Conservation (phyloP, 2,797 vertebrate species). For the Onychomys torridus region DNA sequence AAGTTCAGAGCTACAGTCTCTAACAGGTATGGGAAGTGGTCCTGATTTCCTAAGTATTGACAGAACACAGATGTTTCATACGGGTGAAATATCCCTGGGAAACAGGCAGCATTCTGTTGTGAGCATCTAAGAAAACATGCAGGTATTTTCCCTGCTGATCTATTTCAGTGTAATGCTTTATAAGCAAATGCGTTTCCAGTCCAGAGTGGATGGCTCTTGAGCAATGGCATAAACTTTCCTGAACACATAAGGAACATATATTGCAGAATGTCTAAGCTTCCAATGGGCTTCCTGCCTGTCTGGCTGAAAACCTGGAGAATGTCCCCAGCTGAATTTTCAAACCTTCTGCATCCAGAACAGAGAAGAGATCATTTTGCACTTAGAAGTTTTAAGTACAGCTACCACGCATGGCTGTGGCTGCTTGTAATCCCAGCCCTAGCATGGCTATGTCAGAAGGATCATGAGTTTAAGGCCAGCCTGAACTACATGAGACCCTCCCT, state of each 20-base stretch:
- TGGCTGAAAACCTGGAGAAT: neutral
- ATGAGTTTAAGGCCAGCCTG: neutral
- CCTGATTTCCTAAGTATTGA: neutral
- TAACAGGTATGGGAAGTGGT: neutral
- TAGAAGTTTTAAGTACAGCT: neutral
- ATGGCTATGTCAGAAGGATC: neutral
- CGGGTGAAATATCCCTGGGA: neutral
- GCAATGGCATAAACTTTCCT: neutral
- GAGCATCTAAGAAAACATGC: neutral
- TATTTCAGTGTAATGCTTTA: slow-evolving; percentile 31
- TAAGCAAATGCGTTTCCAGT: neutral
- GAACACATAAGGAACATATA: neutral
- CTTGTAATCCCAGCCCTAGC: neutral
- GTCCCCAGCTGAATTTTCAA: neutral
- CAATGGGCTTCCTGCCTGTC: neutral
- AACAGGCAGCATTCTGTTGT: neutral
- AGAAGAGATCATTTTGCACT: neutral
- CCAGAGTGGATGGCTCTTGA: neutral
- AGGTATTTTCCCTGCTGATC: neutral
- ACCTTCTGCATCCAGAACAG: neutral
- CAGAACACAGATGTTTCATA: neutral
- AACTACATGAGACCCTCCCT: neutral
- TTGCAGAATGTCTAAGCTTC: neutral
- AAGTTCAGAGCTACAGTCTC: neutral
- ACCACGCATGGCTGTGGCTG: neutral